A percentile compares a stretch with the other conserved stretches of the same genome.
phyloP scores from a whole-genome alignment of 2,888 invertebrate genomes.

The Chloroclysta siterata region DNA sequence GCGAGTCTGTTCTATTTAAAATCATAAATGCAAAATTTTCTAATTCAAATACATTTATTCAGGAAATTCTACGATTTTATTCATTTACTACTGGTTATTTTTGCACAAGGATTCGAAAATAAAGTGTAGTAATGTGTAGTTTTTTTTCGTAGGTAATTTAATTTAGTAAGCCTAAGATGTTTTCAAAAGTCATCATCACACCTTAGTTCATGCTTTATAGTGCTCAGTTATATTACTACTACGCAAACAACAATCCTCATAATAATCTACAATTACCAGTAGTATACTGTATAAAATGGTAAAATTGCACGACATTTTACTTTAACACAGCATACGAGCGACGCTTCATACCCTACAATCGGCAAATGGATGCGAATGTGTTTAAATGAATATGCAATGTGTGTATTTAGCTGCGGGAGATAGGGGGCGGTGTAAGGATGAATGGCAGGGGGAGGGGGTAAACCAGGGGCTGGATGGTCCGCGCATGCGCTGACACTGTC shows the following conservation, averaged over 20 bases:
- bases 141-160: background rate
- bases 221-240: conserved; percentile 2
- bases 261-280: conserved; percentile 18
- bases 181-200: background rate
- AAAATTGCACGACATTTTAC: conserved; percentile 25
- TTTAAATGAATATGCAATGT: conserved; percentile 60
- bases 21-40: no score
- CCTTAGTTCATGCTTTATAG: background rate
- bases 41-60: no score
- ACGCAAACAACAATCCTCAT: conserved; percentile 8
- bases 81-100: no score
- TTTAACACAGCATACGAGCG: conserved; percentile 25
- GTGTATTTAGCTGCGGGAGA: conserved; percentile 50
- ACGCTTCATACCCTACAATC: conserved; percentile 39
- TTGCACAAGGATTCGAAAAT: no score
- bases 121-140: no score
- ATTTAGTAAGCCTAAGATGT: background rate
- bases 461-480: conserved; percentile 34
- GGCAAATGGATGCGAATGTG: conserved; percentile 50
- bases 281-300: conserved; percentile 23
- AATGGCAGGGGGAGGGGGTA: conserved; percentile 48
- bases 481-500: conserved; percentile 52
- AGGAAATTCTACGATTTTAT: no score
- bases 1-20: no score
- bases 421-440: conserved; percentile 51